These are phyloP conservation scores for Abscondita cerata DNA, from an alignment of 2,888 invertebrate species.

Conservation along the genomic window DNA sequence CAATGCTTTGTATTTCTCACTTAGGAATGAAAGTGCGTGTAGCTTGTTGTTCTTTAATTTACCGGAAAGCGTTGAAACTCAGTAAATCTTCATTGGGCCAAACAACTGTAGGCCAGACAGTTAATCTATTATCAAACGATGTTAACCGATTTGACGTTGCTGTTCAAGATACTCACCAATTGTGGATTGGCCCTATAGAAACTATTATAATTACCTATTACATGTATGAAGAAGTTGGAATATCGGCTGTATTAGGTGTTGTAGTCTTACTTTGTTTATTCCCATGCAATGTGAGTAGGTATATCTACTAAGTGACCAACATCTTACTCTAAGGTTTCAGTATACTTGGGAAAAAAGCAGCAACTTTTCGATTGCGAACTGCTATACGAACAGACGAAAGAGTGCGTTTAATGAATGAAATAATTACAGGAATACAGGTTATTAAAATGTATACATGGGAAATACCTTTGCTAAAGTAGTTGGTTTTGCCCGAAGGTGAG, in stretches of 20 bases:
- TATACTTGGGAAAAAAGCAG: conserved; percentile 74
- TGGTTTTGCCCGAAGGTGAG: conserved; percentile 65
- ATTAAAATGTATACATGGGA: conserved; percentile 91
- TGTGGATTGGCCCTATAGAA: conserved; percentile 83
- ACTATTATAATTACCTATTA: conserved; percentile 74
- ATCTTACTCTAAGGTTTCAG: conserved; percentile 39
- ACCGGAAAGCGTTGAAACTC: conserved; percentile 68
- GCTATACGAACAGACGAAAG: conserved; percentile 80
- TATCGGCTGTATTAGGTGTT: conserved; percentile 63
- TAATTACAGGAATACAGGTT: not conserved
- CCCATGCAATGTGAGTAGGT: conserved; percentile 58
- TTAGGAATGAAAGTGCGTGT: conserved; percentile 87
- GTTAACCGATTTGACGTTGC: conserved; percentile 86
- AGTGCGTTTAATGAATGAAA: conserved; percentile 7
- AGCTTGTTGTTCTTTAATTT: conserved; percentile 84
- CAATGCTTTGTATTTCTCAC: conserved; percentile 86
- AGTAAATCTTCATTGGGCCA: conserved; percentile 78
- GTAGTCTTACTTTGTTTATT: conserved; percentile 60
- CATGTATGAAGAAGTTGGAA: conserved; percentile 65
- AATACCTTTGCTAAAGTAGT: conserved; percentile 80
- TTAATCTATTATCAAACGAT: conserved; percentile 77
- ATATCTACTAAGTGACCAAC: conserved; percentile 39
- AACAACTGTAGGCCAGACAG: conserved; percentile 73
- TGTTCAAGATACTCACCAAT: conserved; percentile 79
- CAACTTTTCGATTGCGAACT: conserved; percentile 75